Percentiles rank a stretch among this genome's conserved stretches.
phyloP scores from a whole-genome alignment of 2,888 invertebrate genomes.

The Eustalomyia histrio region DNA sequence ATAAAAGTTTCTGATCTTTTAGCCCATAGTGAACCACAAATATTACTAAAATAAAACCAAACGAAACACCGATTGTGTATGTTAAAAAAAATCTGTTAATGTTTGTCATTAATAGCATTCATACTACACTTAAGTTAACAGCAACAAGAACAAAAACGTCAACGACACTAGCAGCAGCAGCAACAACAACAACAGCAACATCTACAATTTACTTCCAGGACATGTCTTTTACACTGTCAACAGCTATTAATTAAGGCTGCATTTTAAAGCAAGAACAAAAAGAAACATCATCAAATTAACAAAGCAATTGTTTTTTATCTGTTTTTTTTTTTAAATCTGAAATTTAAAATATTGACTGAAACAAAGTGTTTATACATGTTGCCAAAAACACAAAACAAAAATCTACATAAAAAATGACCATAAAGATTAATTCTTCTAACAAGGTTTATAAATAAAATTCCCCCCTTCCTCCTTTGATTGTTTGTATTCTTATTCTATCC shows the following conservation, averaged over 20 bases:
- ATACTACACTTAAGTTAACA: constrained; percentile 18
- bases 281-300: background rate
- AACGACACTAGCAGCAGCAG: constrained; percentile 18
- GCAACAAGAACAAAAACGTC: constrained; percentile 11
- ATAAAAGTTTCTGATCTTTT: too few species aligned
- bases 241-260: constrained; percentile 54
- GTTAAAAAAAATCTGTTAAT: constrained; percentile 41
- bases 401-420: constrained; percentile 50
- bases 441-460: constrained; percentile 56
- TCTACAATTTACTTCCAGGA: constrained; percentile 20
- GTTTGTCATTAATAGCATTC: constrained; percentile 45
- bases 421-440: constrained; percentile 65
- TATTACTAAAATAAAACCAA: background rate
- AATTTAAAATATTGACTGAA: background rate
- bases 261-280: constrained; percentile 30
- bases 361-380: background rate
- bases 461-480: background rate
- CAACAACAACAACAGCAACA: constrained; percentile 6
- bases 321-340: background rate
- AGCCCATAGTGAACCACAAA: too few species aligned
- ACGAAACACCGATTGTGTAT: constrained; percentile 12
- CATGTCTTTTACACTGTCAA: constrained; percentile 45
- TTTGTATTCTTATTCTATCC: background rate
- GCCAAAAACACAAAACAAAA: background rate
- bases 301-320: constrained; percentile 17